Conservation (phyloP, 2,888 invertebrate species). For the Agrotis ipsilon region DNA sequence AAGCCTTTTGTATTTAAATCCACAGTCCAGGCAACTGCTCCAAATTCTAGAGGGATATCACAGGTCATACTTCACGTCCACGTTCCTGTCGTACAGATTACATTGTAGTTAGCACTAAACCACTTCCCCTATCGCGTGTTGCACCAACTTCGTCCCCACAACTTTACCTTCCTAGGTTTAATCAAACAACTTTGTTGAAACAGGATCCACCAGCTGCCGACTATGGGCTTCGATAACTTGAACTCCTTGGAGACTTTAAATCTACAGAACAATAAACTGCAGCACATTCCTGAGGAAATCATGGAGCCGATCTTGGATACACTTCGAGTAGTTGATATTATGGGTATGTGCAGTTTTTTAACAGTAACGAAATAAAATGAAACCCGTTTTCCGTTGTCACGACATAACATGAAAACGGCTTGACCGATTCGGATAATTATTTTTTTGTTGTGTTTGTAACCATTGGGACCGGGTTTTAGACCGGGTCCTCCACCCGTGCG, state of each 20-base stretch:
- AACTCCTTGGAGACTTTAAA: constrained; percentile 97
- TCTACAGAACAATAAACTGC: constrained; percentile 96
- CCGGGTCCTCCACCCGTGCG: no score
- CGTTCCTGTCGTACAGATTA: constrained; percentile 10
- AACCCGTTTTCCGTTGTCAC: no score
- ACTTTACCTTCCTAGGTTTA: constrained; percentile 38
- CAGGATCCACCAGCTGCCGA: constrained; percentile 96
- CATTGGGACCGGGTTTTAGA: no score
- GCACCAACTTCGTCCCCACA: constrained; percentile 23
- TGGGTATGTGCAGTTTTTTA: constrained; percentile 91
- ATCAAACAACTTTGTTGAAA: constrained; percentile 65
- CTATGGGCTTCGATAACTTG: constrained; percentile 96
- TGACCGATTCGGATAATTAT: no score
- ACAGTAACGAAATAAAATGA: not conserved
- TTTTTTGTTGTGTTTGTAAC: no score
- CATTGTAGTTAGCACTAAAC: constrained; percentile 24
- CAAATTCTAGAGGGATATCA: constrained; percentile 24
- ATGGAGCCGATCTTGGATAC: constrained; percentile 97
- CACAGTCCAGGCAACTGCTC: not conserved
- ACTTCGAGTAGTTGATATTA: constrained; percentile 96
- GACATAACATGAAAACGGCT: no score
- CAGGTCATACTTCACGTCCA: constrained; percentile 13
- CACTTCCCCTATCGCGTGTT: constrained; percentile 18
- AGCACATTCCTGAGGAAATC: constrained; percentile 96
- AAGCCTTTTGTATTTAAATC: constrained; percentile 2